Conservation (phyloP, 1,140 invertebrate species). For the Ganaspis sp. region DNA sequence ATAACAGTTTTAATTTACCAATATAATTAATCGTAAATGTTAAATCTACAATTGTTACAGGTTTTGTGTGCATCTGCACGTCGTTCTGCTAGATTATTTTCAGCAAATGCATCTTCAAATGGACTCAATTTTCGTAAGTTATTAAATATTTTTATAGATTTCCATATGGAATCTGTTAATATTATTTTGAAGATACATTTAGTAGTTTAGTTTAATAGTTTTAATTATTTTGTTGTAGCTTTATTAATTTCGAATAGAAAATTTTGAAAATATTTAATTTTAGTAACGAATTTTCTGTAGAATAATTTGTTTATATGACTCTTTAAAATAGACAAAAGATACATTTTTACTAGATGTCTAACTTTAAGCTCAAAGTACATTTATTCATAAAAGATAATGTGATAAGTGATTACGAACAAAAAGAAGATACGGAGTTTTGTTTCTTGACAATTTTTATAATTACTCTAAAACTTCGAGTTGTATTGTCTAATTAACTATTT, state of each 20-base stretch:
- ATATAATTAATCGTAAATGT: background rate
- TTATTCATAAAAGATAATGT: background rate
- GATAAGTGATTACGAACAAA: background rate
- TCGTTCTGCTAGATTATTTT: conserved; percentile 58
- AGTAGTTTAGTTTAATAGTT: too few relatives aligned
- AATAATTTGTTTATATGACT: background rate
- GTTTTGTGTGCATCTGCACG: conserved; percentile 44
- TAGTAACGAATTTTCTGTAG: too few relatives aligned
- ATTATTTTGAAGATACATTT: too few relatives aligned
- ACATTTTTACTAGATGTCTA: conserved; percentile 21
- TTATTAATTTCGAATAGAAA: background rate
- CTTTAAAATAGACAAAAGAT: background rate
- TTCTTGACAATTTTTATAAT: background rate
- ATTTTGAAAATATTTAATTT: too few relatives aligned
- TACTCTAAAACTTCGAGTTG: too few relatives aligned
- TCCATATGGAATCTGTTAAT: too few relatives aligned
- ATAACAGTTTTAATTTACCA: background rate
- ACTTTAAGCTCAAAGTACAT: background rate
- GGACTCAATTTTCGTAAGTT: conserved; percentile 69
- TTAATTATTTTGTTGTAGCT: too few relatives aligned
- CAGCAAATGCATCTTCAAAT: conserved; percentile 50
- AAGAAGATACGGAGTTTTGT: background rate
- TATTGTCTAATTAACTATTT: background rate
- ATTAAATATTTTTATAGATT: conserved; percentile 20
- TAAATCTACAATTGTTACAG: conserved; percentile 47